These are phyloP conservation scores for Drosophila nasuta DNA, from an alignment of 1,140 invertebrate species.

Conservation along the genomic window DNA sequence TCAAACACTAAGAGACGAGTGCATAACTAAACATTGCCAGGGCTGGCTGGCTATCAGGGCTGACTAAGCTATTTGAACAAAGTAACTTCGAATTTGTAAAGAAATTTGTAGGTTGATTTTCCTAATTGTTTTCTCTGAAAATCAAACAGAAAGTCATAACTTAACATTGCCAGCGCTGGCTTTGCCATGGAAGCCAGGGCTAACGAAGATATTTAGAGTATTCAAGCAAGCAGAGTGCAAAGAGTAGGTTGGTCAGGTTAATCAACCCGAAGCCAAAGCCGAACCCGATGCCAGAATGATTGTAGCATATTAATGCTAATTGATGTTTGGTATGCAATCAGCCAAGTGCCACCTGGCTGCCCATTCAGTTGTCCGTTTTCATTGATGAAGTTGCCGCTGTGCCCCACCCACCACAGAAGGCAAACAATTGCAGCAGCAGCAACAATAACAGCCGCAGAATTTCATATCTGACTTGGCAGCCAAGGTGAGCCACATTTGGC, in stretches of 20 bases:
- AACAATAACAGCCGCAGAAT: conserved; percentile 19
- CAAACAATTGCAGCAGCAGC: conserved; percentile 22
- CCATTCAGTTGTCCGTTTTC: conserved; percentile 74
- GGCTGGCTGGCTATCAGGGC: too few species aligned
- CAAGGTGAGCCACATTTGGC: conserved; percentile 78
- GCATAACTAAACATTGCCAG: too few species aligned
- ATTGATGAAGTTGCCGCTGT: conserved; percentile 68
- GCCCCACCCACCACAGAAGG: conserved; percentile 50
- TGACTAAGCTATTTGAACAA: too few species aligned
- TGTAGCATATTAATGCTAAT: conserved; percentile 48
- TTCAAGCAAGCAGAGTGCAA: neutral
- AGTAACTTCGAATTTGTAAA: too few species aligned
- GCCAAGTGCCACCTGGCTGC: conserved; percentile 64
- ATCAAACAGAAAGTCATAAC: too few species aligned
- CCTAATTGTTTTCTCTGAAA: too few species aligned
- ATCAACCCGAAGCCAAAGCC: conserved; percentile 21
- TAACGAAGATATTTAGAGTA: neutral
- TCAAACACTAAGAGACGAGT: too few species aligned
- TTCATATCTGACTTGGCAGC: conserved; percentile 40
- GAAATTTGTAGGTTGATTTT: too few species aligned
- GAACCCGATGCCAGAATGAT: neutral
- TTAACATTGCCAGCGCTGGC: neutral
- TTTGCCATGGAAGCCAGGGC: neutral
- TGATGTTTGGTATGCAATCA: conserved; percentile 52
- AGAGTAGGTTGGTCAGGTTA: conserved; percentile 27